These are phyloP conservation scores for Balearica regulorum DNA, from an alignment of 2,797 vertebrate genomes.

Conservation along the genomic window DNA sequence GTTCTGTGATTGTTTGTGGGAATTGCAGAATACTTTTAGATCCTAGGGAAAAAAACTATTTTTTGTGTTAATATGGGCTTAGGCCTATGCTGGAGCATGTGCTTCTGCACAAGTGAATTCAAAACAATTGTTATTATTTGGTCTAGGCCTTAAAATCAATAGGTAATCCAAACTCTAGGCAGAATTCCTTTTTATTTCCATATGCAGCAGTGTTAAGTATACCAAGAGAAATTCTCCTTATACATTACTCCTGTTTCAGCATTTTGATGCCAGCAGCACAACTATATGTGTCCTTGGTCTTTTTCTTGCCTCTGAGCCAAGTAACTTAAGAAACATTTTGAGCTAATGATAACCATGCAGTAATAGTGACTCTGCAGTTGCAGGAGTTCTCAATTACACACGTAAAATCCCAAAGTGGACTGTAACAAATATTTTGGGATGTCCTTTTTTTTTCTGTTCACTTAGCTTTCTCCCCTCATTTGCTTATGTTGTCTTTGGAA, in stretches of 20 bases:
- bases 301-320: background rate
- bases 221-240: background rate
- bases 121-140: background rate
- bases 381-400: background rate
- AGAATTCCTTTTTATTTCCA: background rate
- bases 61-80: background rate
- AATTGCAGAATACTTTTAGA: background rate
- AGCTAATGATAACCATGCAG: background rate
- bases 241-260: background rate
- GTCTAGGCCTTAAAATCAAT: background rate
- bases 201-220: fast-evolving
- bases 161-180: background rate
- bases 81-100: background rate
- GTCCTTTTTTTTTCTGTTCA: background rate
- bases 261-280: background rate
- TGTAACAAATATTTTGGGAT: background rate
- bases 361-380: background rate
- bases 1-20: background rate
- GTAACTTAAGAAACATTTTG: background rate
- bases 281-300: background rate
- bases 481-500: background rate
- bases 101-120: background rate
- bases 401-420: background rate
- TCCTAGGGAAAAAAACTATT: background rate
- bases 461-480: background rate